Evolutionary conservation across 2,797 vertebrate species (phyloP).

Genomic region (Mergus octosetaceus): DNA sequence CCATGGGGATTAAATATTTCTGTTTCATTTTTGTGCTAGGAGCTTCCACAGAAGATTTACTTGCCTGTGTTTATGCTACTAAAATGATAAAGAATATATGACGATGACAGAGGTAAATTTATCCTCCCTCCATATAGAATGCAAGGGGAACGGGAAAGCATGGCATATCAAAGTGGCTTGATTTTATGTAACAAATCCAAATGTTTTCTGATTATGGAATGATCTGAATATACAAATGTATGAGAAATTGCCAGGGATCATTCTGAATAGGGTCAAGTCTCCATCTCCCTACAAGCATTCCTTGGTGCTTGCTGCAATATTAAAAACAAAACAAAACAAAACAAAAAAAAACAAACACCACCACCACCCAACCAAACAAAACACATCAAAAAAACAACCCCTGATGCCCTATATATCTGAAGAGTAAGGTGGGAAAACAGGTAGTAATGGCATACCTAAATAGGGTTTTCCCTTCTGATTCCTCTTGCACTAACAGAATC

Average conservation of each 20-base stretch:
- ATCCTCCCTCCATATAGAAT: background rate
- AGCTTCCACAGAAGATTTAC: background rate
- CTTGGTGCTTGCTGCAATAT: background rate
- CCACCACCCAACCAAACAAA: too few relatives aligned
- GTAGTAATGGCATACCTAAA: background rate
- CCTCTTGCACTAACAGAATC: background rate
- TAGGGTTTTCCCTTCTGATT: background rate
- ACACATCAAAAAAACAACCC: background rate
- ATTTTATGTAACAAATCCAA: background rate
- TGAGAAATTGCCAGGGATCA: background rate
- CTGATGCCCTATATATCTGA: background rate
- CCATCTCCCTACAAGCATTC: background rate
- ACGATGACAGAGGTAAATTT: background rate
- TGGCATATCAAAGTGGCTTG: background rate
- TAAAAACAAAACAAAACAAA: background rate
- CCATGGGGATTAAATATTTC: slow-evolving; percentile 37
- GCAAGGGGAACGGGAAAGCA: background rate
- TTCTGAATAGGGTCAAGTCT: background rate
- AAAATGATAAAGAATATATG: slow-evolving; percentile 5
- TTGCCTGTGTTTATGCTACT: background rate
- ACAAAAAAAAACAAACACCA: too few relatives aligned
- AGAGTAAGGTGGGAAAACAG: background rate
- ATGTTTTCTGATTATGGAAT: background rate
- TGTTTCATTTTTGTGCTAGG: background rate
- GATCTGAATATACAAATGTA: background rate